Evolutionary conservation across 2,797 vertebrate genomes (phyloP).

Genomic region (Brachymystax lenok): DNA sequence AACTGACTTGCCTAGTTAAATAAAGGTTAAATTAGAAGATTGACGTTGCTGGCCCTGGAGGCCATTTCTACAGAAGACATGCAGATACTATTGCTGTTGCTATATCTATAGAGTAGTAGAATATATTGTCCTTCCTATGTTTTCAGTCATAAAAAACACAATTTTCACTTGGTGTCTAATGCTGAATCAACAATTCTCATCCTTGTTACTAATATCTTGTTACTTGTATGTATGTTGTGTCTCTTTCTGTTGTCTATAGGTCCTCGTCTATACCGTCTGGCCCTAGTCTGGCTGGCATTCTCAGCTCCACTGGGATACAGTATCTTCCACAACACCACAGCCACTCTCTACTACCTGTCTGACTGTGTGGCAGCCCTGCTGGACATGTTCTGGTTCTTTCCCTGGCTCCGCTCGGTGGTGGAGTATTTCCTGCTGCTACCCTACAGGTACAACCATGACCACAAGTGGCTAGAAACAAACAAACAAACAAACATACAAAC

Average conservation of each 20-base stretch:
- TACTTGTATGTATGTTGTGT: background rate
- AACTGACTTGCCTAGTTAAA: too few relatives aligned
- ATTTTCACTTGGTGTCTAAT: background rate
- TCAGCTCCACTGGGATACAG: conserved; percentile 80
- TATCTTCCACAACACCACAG: conserved; percentile 81
- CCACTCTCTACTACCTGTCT: conserved; percentile 79
- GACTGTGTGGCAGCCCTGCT: conserved; percentile 80
- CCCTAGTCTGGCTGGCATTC: conserved; percentile 85
- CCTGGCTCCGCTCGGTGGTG: conserved; percentile 74
- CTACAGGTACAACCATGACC: conserved; percentile 54
- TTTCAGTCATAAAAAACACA: too few relatives aligned
- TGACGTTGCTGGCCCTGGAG: too few relatives aligned
- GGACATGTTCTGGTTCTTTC: conserved; percentile 83
- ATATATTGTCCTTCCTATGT: too few relatives aligned
- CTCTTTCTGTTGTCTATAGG: conserved; percentile 37
- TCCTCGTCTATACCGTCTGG: conserved; percentile 80
- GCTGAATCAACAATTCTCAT: background rate
- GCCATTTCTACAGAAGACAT: too few relatives aligned
- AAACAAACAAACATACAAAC: background rate
- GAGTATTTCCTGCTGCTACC: conserved; percentile 83
- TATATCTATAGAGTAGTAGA: too few relatives aligned
- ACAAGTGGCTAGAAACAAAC: background rate
- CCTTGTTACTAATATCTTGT: background rate
- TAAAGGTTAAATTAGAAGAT: too few relatives aligned
- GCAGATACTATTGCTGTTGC: too few relatives aligned